Conservation (phyloP, 2,888 invertebrate genomes). For the Strigamia crassipes region DNA sequence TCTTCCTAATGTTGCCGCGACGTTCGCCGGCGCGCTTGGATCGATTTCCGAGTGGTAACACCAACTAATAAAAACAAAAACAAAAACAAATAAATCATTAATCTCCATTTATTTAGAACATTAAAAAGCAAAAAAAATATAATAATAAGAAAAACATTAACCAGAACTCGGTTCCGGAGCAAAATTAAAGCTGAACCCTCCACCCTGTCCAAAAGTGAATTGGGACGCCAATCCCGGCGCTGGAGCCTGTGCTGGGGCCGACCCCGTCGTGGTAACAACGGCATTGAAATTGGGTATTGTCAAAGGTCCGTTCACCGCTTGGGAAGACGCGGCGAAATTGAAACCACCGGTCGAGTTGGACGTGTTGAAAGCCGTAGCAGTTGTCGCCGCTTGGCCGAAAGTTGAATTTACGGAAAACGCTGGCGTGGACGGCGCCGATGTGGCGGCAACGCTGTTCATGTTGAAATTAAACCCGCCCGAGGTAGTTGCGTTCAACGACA, state of each 20-base stretch:
- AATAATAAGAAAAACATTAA: not conserved
- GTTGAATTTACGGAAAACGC: not conserved
- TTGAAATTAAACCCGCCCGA: not conserved
- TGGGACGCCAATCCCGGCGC: not conserved
- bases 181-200: not conserved
- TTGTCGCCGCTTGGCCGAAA: not conserved
- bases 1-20: not conserved
- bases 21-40: conserved; percentile 3
- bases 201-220: not conserved
- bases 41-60: not conserved
- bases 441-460: not conserved
- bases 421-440: not conserved
- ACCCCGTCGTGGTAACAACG: not conserved
- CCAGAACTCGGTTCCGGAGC: not conserved
- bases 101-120: not conserved
- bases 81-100: not conserved
- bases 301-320: not conserved
- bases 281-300: not conserved
- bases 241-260: not conserved
- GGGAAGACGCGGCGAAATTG: not conserved
- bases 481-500: not conserved
- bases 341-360: not conserved
- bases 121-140: not conserved
- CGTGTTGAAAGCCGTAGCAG: not conserved
- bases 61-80: not conserved